Evolutionary conservation across 2,113 vertebrate species (phyloP), one percentile per base, ranked within the genome.

Genomic region (Spheniscus mendiculus): DNA sequence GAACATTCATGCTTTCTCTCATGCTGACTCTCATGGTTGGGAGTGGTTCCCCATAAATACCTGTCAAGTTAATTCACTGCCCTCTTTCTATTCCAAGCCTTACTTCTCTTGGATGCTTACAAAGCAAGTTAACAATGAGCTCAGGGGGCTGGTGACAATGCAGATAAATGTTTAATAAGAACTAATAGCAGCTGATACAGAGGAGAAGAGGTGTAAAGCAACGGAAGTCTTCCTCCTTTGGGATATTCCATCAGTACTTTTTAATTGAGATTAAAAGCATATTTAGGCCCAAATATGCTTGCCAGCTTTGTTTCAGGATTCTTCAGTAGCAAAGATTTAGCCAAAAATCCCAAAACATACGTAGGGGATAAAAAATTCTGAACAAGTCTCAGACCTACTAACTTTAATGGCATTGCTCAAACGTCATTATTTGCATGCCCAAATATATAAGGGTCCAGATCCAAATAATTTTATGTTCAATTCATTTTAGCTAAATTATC

Each of bases 11-110:
- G 2, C n/a, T 84, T 92, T 71, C 38, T 58, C 23, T 86, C 50
- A 44, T 9, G 67, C 76, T 90, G 90, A 93, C 65, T 73, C 53
- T 89, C 42, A 82, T 23, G 34, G 81, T 78, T 93, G 94, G 95
- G 89, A 95, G 94, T 83, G 90, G 94, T 42, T 95, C n/a, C 11
- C 47, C 47, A 76, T 87, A 89, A 93, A 94, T 71, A 92, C 49
- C 71, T 78, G 45, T 81, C 76, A 74, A 40, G 65, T 78, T 95
- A 76, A 86, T 94, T 89, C 59, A 52, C 47, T 81, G 32, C 7
- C 42, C 15, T 87, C 63, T 77, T 79, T 90, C 65, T n/a, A 6
- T 76, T 89, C 34, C n/a, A 78, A 93, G 59, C 44, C 25, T 59
- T 78, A 44, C 26, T 81, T 81, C 66, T 53, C 69, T 40, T 25